Conservation (phyloP, 2,113 vertebrate genomes). For the Brachypodius melanocephalos region DNA sequence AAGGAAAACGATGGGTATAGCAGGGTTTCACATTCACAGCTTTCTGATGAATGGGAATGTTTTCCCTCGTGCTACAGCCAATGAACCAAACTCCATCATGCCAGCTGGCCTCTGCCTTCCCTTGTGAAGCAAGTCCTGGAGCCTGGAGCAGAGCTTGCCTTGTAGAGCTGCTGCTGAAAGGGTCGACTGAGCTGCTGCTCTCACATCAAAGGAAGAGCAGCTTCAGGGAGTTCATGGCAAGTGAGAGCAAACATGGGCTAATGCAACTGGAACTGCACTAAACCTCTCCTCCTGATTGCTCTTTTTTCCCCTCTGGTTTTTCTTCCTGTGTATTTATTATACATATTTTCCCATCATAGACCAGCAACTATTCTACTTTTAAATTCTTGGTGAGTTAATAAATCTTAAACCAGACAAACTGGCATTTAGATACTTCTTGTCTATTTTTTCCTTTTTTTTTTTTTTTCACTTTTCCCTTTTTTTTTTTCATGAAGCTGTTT, state of each 20-base stretch:
- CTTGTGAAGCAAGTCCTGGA: neutral
- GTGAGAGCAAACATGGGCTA: neutral
- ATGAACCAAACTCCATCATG: neutral
- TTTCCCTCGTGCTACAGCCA: neutral
- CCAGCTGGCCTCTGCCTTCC: neutral
- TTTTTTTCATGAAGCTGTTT: neutral
- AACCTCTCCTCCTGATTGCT: neutral
- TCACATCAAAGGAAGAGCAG: neutral
- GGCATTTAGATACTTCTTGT: neutral
- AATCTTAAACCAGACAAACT: neutral
- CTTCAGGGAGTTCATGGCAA: neutral
- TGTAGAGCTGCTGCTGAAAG: neutral
- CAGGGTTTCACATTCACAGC: neutral
- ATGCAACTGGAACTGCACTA: neutral
- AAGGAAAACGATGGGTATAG: neutral
- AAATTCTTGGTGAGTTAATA: neutral
- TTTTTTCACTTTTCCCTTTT: neutral
- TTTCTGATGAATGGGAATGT: neutral
- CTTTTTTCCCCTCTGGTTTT: neutral
- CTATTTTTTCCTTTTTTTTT: neutral
- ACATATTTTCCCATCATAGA: neutral
- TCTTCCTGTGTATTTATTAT: neutral
- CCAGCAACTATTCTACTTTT: neutral
- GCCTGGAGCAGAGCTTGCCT: neutral
- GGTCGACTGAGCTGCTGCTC: neutral